These are phyloP conservation scores for Platyrinchus mystaceus DNA, from an alignment of 2,797 vertebrate genomes.

Conservation along the genomic window DNA sequence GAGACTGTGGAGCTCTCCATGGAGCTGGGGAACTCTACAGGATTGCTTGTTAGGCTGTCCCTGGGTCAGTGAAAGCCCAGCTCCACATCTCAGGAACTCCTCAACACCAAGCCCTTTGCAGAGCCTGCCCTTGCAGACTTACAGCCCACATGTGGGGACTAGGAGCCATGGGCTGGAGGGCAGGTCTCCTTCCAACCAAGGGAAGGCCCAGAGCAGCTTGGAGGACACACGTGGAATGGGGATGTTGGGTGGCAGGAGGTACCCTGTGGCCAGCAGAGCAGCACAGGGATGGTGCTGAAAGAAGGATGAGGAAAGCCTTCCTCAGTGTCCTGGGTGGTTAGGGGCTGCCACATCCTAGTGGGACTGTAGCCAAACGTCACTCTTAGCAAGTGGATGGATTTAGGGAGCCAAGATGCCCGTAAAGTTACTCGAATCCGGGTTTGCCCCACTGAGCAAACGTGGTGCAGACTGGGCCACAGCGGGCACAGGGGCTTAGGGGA, in stretches of 20 bases:
- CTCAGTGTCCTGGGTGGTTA: rapidly evolving
- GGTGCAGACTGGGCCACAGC: not conserved
- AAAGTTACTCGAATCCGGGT: not conserved
- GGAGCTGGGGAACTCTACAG: too few relatives aligned
- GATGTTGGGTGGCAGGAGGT: not conserved
- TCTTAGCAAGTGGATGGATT: not conserved
- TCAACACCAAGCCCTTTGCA: rapidly evolving
- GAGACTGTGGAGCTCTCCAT: not conserved
- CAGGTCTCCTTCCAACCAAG: rapidly evolving
- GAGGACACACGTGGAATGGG: not conserved
- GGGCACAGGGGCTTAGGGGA: rapidly evolving
- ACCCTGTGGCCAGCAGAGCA: not conserved
- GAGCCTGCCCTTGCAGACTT: not conserved
- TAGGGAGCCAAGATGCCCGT: not conserved
- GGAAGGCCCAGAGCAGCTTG: not conserved
- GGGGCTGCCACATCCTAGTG: not conserved
- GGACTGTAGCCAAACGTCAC: rapidly evolving
- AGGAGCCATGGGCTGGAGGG: not conserved
- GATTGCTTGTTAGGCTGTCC: not conserved
- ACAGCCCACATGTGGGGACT: not conserved
- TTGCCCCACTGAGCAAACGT: not conserved
- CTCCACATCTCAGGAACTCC: not conserved
- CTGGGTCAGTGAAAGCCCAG: not conserved
- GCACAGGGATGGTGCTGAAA: not conserved
- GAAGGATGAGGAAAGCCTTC: not conserved